Conservation (phyloP, 2,888 invertebrate genomes). For the Salpingus planirostris region DNA sequence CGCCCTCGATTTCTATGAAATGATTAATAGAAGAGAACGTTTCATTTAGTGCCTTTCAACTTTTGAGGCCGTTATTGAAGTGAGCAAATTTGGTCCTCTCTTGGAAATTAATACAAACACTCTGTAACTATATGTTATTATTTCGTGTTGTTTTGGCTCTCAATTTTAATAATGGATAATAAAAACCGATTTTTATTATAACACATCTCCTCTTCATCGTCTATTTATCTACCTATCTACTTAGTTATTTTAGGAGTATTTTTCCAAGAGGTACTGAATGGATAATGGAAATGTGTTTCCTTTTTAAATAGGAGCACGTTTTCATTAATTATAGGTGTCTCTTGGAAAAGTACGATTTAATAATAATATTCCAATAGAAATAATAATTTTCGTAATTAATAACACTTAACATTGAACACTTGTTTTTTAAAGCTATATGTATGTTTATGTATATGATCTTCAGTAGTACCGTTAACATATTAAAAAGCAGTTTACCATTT, state of each 20-base stretch:
- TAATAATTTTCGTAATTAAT: too few relatives aligned
- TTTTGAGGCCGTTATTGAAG: slow-evolving; percentile 4
- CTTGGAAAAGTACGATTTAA: too few relatives aligned
- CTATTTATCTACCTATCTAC: too few relatives aligned
- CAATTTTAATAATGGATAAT: slow-evolving; percentile 8
- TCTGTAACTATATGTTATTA: too few relatives aligned
- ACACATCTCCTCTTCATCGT: too few relatives aligned
- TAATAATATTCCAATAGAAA: too few relatives aligned
- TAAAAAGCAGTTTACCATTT: slow-evolving; percentile 6
- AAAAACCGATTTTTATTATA: too few relatives aligned
- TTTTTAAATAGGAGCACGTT: too few relatives aligned
- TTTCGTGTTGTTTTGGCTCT: slow-evolving; percentile 4
- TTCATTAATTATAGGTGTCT: too few relatives aligned
- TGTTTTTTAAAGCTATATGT: slow-evolving; percentile 21
- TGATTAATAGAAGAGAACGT: not conserved
- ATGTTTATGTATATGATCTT: slow-evolving; percentile 15
- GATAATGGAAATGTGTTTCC: too few relatives aligned
- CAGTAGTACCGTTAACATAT: slow-evolving; percentile 15
- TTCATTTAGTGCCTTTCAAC: slow-evolving; percentile 7
- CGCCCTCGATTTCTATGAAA: slow-evolving; percentile 1
- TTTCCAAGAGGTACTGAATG: too few relatives aligned
- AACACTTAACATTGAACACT: slow-evolving; percentile 24
- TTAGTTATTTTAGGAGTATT: too few relatives aligned
- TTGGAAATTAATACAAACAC: slow-evolving; percentile 6
- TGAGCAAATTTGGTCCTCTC: slow-evolving; percentile 19